Conservation (phyloP, 2,888 invertebrate genomes). For the Drosophila meridiana region DNA sequence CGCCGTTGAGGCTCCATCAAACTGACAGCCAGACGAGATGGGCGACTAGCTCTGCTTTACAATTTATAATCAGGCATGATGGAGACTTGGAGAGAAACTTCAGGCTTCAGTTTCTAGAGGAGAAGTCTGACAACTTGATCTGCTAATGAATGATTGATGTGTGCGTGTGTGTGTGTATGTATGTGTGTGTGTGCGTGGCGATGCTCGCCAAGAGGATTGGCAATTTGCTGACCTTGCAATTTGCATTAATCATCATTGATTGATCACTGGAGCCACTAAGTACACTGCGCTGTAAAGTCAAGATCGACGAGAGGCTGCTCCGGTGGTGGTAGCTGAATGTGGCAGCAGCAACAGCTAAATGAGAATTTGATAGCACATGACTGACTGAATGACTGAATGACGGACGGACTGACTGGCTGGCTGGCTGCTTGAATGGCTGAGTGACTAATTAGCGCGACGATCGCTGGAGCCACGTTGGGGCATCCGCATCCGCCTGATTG, state of each 20-base stretch:
- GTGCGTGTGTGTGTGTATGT: conserved; percentile 51
- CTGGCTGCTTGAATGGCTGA: conserved; percentile 42
- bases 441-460: conserved; percentile 81
- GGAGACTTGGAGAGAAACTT: conserved; percentile 19
- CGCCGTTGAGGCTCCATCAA: conserved; percentile 43
- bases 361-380: conserved; percentile 35
- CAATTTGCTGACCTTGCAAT: conserved; percentile 76
- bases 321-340: conserved; percentile 54
- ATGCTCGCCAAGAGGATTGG: conserved; percentile 33
- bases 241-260: conserved; percentile 82
- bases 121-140: conserved; percentile 75
- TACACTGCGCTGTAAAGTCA: conserved; percentile 46
- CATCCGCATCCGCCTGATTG: conserved; percentile 79
- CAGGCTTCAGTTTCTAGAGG: conserved; percentile 24
- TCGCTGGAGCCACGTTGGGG: conserved; percentile 40
- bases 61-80: conserved; percentile 58
- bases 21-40: conserved; percentile 31
- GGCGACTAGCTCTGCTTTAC: conserved; percentile 38
- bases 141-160: conserved; percentile 82
- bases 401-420: conserved; percentile 16
- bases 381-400: conserved; percentile 13
- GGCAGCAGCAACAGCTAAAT: conserved; percentile 27
- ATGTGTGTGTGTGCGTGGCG: conserved; percentile 67
- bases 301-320: conserved; percentile 46
- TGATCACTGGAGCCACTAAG: conserved; percentile 77